Base-by-base conservation (phyloP, 2,797 vertebrate species). In the Xenops minutus region DNA sequence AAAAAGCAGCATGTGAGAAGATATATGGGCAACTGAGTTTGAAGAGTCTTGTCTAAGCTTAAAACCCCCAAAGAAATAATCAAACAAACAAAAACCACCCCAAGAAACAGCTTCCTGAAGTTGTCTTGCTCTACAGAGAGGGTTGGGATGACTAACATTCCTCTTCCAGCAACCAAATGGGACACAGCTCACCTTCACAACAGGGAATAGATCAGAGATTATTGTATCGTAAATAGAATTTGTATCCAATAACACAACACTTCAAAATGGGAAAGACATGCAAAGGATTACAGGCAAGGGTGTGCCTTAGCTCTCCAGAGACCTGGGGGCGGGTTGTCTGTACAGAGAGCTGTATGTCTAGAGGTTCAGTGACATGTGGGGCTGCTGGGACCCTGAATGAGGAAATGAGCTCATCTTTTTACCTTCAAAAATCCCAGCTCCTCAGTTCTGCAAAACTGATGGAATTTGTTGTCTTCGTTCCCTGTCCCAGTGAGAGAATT, bases 351-450 rank as follows among this genome's bases (percentile, higher is more conserved):
- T 48, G 32, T 39, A 6, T 4, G 7, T 13, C 8, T 7, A 39
- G 67, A 73, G 51, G 10, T 61, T 36, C 15, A 1, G 34, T 36
- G 69, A 62, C 1, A 1, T 21, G 20, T 14, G 6, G 61, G 2
- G 44, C 73, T 6, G 2, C 58, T 48, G 37, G 64, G 95, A 88
- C 43, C 48, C 48, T 0, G 1, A 34, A 18, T 0, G 11, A 89
- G 64, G 56, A 94, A 89, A 27, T 71, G 32, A 94, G 10, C 64
- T 94, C 88, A 89, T 59, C 74, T 46, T 80, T 32, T 56, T 41
- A 48, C 54, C 72, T 34, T 48, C 30, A 58, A 63, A 69, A 79
- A 73, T 46, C 75, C 24, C 78, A 79, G 24, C 10, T 49, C 55
- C 54, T 79, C 73, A 54, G 13, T 36, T 73, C 61, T 8, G 1